Evolutionary conservation across 2,888 invertebrate species (phyloP).

Genomic region (Lithophane ornitopus): DNA sequence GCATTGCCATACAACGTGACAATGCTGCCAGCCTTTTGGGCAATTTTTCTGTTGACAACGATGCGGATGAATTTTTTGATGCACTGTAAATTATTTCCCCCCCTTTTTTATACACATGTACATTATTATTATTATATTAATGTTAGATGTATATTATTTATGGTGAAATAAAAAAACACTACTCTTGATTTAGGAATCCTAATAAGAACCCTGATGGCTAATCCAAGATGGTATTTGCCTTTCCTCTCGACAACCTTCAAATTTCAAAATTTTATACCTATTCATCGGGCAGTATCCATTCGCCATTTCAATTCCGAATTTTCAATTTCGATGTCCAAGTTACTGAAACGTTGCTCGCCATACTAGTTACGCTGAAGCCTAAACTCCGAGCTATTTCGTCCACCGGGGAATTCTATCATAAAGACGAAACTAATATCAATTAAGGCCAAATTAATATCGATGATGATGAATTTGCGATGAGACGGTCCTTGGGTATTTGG

Average conservation of each 20-base stretch:
- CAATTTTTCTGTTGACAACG: too few relatives aligned
- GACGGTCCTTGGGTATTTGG: not conserved
- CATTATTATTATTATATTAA: too few relatives aligned
- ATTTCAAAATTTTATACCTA: slow-evolving; percentile 10
- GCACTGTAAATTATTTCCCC: too few relatives aligned
- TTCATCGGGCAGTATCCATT: not conserved
- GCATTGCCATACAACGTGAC: too few relatives aligned
- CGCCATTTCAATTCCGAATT: not conserved
- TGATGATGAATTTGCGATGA: slow-evolving; percentile 39
- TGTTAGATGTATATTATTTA: too few relatives aligned
- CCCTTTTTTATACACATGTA: too few relatives aligned
- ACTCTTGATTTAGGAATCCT: not conserved
- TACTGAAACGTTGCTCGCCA: not conserved
- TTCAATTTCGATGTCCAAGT: slow-evolving; percentile 27
- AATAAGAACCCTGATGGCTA: not conserved
- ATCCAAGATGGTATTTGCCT: too few relatives aligned
- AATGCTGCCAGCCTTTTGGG: too few relatives aligned
- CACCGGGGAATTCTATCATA: slow-evolving; percentile 36
- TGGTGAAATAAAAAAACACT: too few relatives aligned
- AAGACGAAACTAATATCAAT: slow-evolving; percentile 59
- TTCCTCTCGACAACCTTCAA: not conserved
- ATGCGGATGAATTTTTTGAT: too few relatives aligned
- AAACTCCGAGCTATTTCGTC: slow-evolving; percentile 14
- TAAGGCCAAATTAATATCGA: slow-evolving; percentile 57
- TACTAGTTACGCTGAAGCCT: slow-evolving; percentile 8